These are phyloP conservation scores for Nasonia oneida DNA, from an alignment of 2,888 invertebrate species.

Conservation along the genomic window DNA sequence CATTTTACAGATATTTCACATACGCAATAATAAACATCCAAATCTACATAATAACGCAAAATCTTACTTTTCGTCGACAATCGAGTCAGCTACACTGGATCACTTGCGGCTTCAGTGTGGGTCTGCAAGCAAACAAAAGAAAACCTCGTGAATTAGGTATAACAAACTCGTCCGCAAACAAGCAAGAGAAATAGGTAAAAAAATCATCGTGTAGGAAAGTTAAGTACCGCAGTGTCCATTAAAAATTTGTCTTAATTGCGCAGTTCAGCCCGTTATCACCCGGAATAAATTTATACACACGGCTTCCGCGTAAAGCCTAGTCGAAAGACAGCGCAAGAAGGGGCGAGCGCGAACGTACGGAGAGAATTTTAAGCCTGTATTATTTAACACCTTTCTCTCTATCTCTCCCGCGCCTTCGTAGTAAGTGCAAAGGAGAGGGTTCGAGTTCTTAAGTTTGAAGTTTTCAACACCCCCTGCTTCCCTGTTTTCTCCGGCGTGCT, in stretches of 20 bases:
- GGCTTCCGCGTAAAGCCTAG: background rate
- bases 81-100: too few relatives aligned
- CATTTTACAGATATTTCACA: too few relatives aligned
- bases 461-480: slow-evolving; percentile 73
- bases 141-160: background rate
- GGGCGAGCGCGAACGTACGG: slow-evolving; percentile 20
- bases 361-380: slow-evolving; percentile 78
- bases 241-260: slow-evolving; percentile 43
- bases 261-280: slow-evolving; percentile 3
- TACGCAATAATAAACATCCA: too few relatives aligned
- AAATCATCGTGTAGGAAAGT: background rate
- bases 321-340: background rate
- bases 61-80: too few relatives aligned
- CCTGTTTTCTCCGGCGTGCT: slow-evolving; percentile 41
- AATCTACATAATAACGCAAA: too few relatives aligned
- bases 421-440: slow-evolving; percentile 59
- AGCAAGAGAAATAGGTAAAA: background rate
- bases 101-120: background rate
- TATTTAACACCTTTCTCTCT: slow-evolving; percentile 77
- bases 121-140: background rate
- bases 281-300: slow-evolving; percentile 55
- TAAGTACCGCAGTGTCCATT: background rate
- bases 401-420: background rate
- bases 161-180: background rate
- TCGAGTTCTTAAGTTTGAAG: slow-evolving; percentile 73